A percentile compares a stretch with the other conserved stretches of the same genome.
Evolutionary conservation across 1,140 invertebrate species (phyloP).

Genomic region (Delia radicum): DNA sequence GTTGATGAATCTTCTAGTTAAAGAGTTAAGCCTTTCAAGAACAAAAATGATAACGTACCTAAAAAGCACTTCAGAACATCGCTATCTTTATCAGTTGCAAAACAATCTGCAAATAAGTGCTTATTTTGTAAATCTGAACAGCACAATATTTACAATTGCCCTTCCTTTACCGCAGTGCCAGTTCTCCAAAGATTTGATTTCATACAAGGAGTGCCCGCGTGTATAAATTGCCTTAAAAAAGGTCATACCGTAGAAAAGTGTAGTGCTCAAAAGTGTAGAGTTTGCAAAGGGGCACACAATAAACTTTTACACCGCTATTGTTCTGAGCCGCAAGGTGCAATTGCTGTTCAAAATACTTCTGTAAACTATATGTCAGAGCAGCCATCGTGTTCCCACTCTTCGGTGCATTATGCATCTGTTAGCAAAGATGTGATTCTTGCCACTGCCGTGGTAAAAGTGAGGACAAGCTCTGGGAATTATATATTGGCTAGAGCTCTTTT

Average conservation of each 20-base stretch:
- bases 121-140: constrained; percentile 13
- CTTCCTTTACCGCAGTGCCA: neutral
- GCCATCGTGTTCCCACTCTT: neutral
- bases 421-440: constrained; percentile 16
- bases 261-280: neutral
- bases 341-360: neutral
- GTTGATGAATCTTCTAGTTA: constrained; percentile 18
- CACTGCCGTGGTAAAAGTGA: constrained; percentile 8
- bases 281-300: constrained; percentile 11
- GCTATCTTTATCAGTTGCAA: neutral
- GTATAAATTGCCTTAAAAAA: constrained; percentile 23
- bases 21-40: neutral
- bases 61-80: neutral
- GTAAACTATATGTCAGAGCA: neutral
- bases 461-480: neutral
- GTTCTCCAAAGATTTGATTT: constrained; percentile 23
- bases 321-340: neutral
- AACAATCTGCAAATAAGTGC: neutral
- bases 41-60: neutral
- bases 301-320: neutral
- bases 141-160: neutral
- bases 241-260: constrained; percentile 15
- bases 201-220: neutral
- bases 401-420: neutral
- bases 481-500: constrained; percentile 15